Evolutionary conservation across 2,888 invertebrate species (phyloP).

Genomic region (Eugnorisma glareosa): DNA sequence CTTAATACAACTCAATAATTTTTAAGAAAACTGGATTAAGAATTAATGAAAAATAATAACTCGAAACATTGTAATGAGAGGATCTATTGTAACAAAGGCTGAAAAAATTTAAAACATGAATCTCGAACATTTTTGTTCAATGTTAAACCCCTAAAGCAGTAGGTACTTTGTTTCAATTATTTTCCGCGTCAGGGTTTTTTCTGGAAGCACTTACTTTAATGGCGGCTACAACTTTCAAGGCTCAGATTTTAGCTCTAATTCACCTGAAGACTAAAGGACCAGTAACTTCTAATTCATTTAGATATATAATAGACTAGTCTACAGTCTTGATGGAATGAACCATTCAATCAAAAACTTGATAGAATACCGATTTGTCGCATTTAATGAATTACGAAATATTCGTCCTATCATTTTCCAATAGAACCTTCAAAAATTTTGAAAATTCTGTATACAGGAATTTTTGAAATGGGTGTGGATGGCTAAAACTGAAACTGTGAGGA

Average conservation of each 20-base stretch:
- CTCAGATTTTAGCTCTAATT: slow-evolving; percentile 17
- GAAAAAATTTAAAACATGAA: background rate
- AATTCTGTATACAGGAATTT: too few species aligned
- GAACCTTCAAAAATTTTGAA: too few species aligned
- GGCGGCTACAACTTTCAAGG: slow-evolving; percentile 28
- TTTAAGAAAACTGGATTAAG: background rate
- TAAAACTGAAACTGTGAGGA: too few species aligned
- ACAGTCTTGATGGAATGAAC: background rate
- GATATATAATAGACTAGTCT: background rate
- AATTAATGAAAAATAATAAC: background rate
- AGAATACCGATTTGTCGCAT: too few species aligned
- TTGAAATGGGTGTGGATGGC: too few species aligned
- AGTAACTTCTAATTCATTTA: slow-evolving; percentile 7
- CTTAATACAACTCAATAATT: background rate
- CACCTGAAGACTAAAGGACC: slow-evolving; percentile 8
- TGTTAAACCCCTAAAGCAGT: slow-evolving; percentile 28
- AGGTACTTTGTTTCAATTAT: slow-evolving; percentile 43
- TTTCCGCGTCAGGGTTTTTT: slow-evolving; percentile 30
- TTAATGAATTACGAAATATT: too few species aligned
- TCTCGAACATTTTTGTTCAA: background rate
- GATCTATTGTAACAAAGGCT: slow-evolving; percentile 3
- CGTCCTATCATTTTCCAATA: too few species aligned
- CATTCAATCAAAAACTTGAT: background rate
- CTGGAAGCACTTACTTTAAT: slow-evolving; percentile 51
- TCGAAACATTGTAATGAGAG: background rate